phyloP scores from a whole-genome alignment of 2,888 invertebrate species.

The Gisinianus flammeolus region DNA sequence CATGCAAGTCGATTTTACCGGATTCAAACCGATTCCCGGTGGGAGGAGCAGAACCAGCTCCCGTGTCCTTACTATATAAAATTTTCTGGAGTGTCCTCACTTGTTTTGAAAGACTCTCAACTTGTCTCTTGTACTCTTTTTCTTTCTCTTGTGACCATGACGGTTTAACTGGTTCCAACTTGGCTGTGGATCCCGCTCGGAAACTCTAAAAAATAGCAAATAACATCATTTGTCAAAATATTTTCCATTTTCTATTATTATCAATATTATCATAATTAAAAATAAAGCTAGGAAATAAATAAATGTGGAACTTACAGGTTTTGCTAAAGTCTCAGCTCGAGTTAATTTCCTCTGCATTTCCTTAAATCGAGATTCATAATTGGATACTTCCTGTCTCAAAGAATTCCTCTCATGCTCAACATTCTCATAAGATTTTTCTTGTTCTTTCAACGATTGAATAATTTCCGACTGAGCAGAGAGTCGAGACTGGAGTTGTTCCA shows the following conservation, averaged over 20 bases:
- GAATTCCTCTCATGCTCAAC: conserved; percentile 11
- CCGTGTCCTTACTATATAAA: conserved; percentile 49
- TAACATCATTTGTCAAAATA: neutral
- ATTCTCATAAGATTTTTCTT: neutral
- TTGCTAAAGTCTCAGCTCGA: conserved; percentile 19
- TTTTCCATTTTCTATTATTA: neutral
- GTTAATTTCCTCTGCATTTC: conserved; percentile 19
- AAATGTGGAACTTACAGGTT: conserved; percentile 5
- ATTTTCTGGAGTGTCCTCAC: conserved; percentile 55
- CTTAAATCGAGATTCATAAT: conserved; percentile 23
- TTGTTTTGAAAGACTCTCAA: conserved; percentile 50
- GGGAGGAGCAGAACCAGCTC: conserved; percentile 31
- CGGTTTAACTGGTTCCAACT: neutral
- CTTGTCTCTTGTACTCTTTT: conserved; percentile 52
- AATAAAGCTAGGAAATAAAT: neutral
- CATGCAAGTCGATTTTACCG: neutral
- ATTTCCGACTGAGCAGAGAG: conserved; percentile 13
- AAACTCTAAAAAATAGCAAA: conserved; percentile 14
- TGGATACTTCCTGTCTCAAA: neutral
- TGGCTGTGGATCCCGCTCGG: neutral
- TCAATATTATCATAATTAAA: neutral
- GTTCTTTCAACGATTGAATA: conserved; percentile 24
- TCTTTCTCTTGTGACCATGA: conserved; percentile 49
- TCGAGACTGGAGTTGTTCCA: conserved; percentile 14
- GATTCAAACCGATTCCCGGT: neutral